These are phyloP conservation scores for Loxodonta africana DNA, from an alignment of 2,113 vertebrate species.

Conservation along the genomic window DNA sequence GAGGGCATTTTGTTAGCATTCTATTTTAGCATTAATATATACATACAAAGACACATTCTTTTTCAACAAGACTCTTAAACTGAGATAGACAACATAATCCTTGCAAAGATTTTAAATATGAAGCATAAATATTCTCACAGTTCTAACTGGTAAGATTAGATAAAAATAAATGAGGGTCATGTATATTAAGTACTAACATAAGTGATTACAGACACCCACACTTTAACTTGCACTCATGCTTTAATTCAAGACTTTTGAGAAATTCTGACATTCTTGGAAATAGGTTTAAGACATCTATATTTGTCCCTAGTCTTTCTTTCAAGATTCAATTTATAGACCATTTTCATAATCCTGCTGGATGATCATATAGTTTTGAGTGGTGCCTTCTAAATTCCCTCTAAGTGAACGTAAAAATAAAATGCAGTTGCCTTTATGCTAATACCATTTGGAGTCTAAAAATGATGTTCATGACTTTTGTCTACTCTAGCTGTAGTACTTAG, in stretches of 20 bases:
- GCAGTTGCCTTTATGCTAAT: conserved; percentile 59
- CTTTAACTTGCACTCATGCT: not conserved
- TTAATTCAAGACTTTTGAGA: conserved; percentile 57
- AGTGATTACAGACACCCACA: not conserved
- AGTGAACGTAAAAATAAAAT: conserved; percentile 77
- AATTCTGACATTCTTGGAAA: conserved; percentile 44
- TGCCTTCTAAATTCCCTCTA: conserved; percentile 66
- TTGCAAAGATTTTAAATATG: conserved; percentile 69
- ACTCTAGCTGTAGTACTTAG: not conserved
- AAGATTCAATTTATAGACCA: conserved; percentile 53
- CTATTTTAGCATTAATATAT: conserved; percentile 47
- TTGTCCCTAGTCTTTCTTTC: conserved; percentile 61
- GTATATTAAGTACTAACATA: conserved; percentile 60
- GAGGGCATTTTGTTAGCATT: conserved; percentile 37
- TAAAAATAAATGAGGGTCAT: conserved; percentile 51
- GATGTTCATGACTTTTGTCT: not conserved
- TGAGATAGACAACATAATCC: conserved; percentile 35
- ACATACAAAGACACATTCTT: not conserved
- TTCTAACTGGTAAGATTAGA: conserved; percentile 39
- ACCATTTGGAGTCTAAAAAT: conserved; percentile 45
- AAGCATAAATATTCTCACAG: conserved; percentile 45
- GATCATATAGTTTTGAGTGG: conserved; percentile 27
- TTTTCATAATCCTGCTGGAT: not conserved
- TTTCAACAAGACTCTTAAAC: conserved; percentile 52
- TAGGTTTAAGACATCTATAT: conserved; percentile 14